Evolutionary conservation across 2,797 vertebrate genomes (phyloP).

Genomic region (Clarias platycephalus): DNA sequence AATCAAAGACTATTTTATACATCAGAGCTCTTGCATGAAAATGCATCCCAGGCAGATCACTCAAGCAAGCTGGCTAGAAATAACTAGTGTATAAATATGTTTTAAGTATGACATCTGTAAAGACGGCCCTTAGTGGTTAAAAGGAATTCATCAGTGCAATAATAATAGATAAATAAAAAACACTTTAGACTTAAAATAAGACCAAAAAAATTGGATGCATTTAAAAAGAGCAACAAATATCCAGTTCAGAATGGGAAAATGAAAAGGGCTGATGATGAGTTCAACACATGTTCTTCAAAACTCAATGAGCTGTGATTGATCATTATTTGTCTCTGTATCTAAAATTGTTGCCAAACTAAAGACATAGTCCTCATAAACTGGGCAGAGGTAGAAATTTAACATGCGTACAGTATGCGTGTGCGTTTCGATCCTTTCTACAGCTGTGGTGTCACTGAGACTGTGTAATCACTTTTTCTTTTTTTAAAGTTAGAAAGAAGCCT

Average conservation of each 20-base stretch:
- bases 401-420: too few relatives aligned
- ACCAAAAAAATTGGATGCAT: too few relatives aligned
- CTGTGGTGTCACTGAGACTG: not conserved
- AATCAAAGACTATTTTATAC: not conserved
- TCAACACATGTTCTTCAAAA: not conserved
- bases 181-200: not conserved
- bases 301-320: constrained; percentile 4
- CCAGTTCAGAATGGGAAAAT: not conserved
- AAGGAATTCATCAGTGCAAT: not conserved
- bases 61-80: too few relatives aligned
- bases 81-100: not conserved
- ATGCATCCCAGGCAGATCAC: not conserved
- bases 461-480: not conserved
- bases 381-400: not conserved
- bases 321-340: not conserved
- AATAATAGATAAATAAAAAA: too few relatives aligned
- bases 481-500: constrained; percentile 11
- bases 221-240: not conserved
- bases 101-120: not conserved
- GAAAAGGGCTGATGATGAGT: not conserved
- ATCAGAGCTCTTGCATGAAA: not conserved
- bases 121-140: not conserved
- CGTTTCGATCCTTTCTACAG: not conserved
- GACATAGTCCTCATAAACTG: not conserved
- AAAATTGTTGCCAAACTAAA: not conserved